Percentiles rank a stretch among this genome's conserved stretches.
Evolutionary conservation across 2,888 invertebrate genomes (phyloP).

Genomic region (Microdon myrmicae): DNA sequence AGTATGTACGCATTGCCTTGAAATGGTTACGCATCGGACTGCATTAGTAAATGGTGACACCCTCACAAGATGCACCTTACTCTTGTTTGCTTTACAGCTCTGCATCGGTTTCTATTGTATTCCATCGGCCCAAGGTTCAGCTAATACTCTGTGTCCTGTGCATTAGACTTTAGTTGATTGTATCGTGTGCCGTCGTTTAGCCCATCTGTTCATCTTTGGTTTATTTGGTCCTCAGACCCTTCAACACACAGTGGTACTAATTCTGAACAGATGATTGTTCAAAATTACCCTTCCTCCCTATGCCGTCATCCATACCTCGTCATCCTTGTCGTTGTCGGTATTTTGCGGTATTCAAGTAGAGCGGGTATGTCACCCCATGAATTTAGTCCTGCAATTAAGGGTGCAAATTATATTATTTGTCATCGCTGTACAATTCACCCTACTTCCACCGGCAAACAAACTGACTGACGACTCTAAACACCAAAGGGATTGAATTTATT

Average conservation of each 20-base stretch:
- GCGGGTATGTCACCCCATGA: conserved; percentile 48
- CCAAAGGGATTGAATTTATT: conserved; percentile 42
- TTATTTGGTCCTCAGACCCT: background rate
- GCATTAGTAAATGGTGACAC: conserved; percentile 20
- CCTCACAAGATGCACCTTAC: conserved; percentile 42
- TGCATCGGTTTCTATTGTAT: conserved; percentile 1
- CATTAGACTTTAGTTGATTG: conserved; percentile 36
- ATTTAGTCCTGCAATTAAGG: conserved; percentile 45
- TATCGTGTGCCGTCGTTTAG: conserved; percentile 41
- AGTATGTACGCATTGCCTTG: conserved; percentile 8
- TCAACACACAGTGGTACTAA: conserved; percentile 11
- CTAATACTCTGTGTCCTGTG: conserved; percentile 15
- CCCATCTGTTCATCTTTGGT: conserved; percentile 45
- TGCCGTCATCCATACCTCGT: conserved; percentile 2
- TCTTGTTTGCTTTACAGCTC: conserved; percentile 27
- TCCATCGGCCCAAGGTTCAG: conserved; percentile 15
- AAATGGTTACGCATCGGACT: conserved; percentile 49
- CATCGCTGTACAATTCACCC: conserved; percentile 35
- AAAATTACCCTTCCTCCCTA: conserved; percentile 29
- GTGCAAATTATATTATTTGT: conserved; percentile 53
- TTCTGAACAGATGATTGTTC: conserved; percentile 49
- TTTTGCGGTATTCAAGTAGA: conserved; percentile 45
- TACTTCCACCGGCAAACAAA: background rate
- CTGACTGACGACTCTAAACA: conserved; percentile 27
- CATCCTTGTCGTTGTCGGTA: conserved; percentile 16